These are phyloP conservation scores for Apeira syringaria DNA, from an alignment of 2,888 invertebrate species.

Conservation along the genomic window DNA sequence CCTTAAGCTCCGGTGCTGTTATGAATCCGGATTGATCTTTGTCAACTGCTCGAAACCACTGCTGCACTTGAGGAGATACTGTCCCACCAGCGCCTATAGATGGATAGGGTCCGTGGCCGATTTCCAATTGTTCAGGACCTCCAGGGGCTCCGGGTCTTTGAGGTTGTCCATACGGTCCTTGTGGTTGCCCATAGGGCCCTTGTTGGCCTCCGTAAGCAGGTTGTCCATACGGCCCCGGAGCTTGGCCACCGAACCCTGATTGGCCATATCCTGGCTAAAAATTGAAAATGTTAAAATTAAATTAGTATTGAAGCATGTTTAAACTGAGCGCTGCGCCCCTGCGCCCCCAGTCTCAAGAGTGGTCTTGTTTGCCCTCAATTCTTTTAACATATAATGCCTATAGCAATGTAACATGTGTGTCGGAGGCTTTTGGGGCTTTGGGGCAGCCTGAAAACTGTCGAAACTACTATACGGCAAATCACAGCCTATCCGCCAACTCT, in stretches of 20 bases:
- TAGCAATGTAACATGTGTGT: too few species aligned
- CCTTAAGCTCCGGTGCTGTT: conserved; percentile 88
- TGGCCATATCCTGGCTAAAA: conserved; percentile 34
- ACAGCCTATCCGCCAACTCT: too few species aligned
- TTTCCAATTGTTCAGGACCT: conserved; percentile 51
- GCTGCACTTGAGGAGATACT: conserved; percentile 89
- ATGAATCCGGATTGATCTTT: conserved; percentile 93
- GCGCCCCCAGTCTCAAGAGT: too few species aligned
- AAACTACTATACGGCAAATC: too few species aligned
- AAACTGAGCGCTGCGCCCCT: too few species aligned
- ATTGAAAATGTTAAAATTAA: too few species aligned
- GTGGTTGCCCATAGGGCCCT: conserved; percentile 18
- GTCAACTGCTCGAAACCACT: conserved; percentile 94
- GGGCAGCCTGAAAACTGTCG: too few species aligned
- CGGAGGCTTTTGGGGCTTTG: too few species aligned
- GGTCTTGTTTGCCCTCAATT: too few species aligned
- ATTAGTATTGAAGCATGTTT: too few species aligned
- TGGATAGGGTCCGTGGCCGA: conserved; percentile 76
- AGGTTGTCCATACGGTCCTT: conserved; percentile 32
- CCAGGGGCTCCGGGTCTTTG: conserved; percentile 40
- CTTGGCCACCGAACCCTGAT: conserved; percentile 5
- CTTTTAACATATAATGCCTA: too few species aligned
- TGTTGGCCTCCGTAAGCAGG: conserved; percentile 23
- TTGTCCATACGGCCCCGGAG: conserved; percentile 19
- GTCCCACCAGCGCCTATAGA: conserved; percentile 76